Evolutionary conservation across 2,888 invertebrate species (phyloP), one percentile per base, ranked within the genome.

Genomic region (Blastobasis lacticolella): DNA sequence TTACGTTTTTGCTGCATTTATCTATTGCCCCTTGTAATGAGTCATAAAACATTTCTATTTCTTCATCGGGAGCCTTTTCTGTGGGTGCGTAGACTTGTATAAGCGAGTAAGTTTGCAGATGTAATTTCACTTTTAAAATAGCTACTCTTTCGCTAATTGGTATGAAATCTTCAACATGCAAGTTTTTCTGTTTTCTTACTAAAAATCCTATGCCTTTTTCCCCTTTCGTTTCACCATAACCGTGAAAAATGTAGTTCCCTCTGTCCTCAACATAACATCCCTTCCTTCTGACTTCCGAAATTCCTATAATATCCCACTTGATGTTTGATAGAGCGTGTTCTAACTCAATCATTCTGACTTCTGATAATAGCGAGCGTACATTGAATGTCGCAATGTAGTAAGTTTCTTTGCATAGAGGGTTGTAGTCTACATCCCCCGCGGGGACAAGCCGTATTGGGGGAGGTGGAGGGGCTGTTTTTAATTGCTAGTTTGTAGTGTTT

Each of bases 51-150:
- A 10, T 8, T 5, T 55, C 37, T 0, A 62, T 51, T 10, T 54
- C 54, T 37, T 54, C 40, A 37, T 60, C 49, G 0, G 10, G 45
- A 46, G 64, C 49, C n/a, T 36, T 45, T 23, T 55, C 53, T 0
- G 60, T 65, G 0, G 61, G 63, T 8, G 61, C 50, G 10, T 63
- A 58, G 1, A 47, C 52, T 53, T 63, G 62, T 6, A 62, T 57
- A 9, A 64, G 53, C 8, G 52, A 46, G 6, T 54, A 44, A 0
- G 7, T 1, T 5, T 3, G 2, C 5, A 37, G 41, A 1, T 54
- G 2, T 5, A 49, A 50, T 5, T 54, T 37, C 6, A 59, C 4
- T 36, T 57, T 40, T 37, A 60, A 8, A 10, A 58, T 0, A 4
- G 55, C 57, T 1, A 55, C 55, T 51, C 55, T 49, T 37, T 59